phyloP scores from a whole-genome alignment of 2,888 invertebrate genomes.

The Lithosia quadra region DNA sequence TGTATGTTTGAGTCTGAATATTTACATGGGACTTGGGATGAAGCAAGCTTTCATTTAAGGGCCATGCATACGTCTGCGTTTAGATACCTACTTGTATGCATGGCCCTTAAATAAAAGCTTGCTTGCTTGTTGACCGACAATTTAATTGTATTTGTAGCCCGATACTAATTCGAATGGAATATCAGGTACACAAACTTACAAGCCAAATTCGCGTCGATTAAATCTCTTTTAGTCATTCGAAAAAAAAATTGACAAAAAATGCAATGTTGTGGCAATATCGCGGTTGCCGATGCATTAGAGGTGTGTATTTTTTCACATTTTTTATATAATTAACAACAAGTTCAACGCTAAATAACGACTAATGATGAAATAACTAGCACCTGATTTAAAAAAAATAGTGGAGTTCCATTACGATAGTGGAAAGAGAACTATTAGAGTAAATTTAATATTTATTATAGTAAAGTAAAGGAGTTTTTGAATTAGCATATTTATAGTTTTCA shows the following conservation, averaged over 20 bases:
- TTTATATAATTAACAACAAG: too few species aligned
- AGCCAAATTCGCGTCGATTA: neutral
- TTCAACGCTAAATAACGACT: too few species aligned
- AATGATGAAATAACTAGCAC: too few species aligned
- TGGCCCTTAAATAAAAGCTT: too few species aligned
- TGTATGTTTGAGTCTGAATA: neutral
- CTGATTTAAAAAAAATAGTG: too few species aligned
- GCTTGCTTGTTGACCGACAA: neutral
- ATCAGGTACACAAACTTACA: neutral
- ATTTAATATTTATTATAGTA: neutral
- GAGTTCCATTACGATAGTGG: too few species aligned
- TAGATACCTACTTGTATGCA: too few species aligned
- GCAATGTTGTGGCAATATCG: too few species aligned
- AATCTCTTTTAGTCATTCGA: neutral
- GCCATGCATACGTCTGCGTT: neutral
- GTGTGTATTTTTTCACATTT: too few species aligned
- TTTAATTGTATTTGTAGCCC: neutral
- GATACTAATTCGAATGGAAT: neutral
- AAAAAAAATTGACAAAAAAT: too few species aligned
- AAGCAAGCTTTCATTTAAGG: slow-evolving; percentile 27
- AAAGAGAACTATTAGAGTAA: too few species aligned
- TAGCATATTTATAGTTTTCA: slow-evolving; percentile 20
- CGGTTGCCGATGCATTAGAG: too few species aligned
- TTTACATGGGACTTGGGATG: slow-evolving; percentile 14
- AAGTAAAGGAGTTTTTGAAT: slow-evolving; percentile 8